A percentile compares a stretch with the other conserved stretches of the same genome.
Evolutionary conservation across 2,888 invertebrate species (phyloP).

Genomic region (Metellina segmentata): DNA sequence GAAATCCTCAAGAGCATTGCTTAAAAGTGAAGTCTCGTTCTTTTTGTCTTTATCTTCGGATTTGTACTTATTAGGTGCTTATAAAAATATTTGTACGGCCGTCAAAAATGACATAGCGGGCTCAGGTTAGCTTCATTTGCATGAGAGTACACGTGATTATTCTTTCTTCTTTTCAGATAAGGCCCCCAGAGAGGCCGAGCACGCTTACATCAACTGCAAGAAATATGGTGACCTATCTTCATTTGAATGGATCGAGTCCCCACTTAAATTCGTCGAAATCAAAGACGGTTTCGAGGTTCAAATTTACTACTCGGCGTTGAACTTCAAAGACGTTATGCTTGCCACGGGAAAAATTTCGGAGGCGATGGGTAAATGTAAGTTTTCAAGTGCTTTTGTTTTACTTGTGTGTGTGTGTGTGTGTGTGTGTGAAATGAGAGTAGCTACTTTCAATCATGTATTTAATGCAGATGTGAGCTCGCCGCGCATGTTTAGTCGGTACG

Average conservation of each 20-base stretch:
- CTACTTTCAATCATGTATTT: too few species aligned
- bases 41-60: too few species aligned
- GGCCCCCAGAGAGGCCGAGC: conserved; percentile 84
- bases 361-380: not conserved
- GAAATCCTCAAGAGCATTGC: too few species aligned
- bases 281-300: conserved; percentile 51
- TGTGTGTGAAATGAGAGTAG: too few species aligned
- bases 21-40: too few species aligned
- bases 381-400: not conserved
- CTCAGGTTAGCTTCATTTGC: too few species aligned
- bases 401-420: too few species aligned
- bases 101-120: not conserved
- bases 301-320: conserved; percentile 82
- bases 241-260: conserved; percentile 94
- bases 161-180: conserved; percentile 30
- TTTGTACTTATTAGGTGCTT: too few species aligned
- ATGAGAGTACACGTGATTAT: not conserved
- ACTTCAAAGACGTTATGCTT: conserved; percentile 89
- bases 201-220: conserved; percentile 97
- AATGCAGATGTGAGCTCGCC: too few species aligned
- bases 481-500: too few species aligned
- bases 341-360: conserved; percentile 95
- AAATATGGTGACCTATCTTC: conserved; percentile 94
- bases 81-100: not conserved
- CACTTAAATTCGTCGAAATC: conserved; percentile 82